Evolutionary conservation across 2,888 invertebrate species (phyloP).

Genomic region (Eueremaeus valkanovi): DNA sequence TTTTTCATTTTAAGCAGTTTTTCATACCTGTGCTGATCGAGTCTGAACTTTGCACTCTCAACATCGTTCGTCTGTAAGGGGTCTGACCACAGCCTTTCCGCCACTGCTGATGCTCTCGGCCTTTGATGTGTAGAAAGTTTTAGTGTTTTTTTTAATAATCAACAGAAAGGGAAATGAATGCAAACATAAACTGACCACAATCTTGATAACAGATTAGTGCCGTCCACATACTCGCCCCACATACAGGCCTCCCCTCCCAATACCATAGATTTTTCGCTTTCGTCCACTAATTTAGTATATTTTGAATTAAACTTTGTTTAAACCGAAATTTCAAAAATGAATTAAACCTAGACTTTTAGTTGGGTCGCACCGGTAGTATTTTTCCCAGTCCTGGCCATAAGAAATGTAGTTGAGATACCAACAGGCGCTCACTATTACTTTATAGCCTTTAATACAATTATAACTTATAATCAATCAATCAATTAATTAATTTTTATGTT

Average conservation of each 20-base stretch:
- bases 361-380: conserved; percentile 57
- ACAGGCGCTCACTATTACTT: conserved; percentile 69
- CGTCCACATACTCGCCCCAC: conserved; percentile 83
- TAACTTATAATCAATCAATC: not conserved
- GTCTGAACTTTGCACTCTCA: conserved; percentile 54
- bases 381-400: conserved; percentile 65
- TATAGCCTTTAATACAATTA: conserved; percentile 56
- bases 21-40: conserved; percentile 60
- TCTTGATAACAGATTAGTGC: conserved; percentile 59
- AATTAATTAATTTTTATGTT: not conserved
- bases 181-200: conserved; percentile 67
- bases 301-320: not conserved
- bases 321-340: not conserved
- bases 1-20: not conserved
- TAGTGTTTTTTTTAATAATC: no score
- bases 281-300: conserved; percentile 31
- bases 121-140: conserved; percentile 47
- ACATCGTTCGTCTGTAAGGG: conserved; percentile 51
- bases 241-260: conserved; percentile 87
- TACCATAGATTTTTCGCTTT: conserved; percentile 58
- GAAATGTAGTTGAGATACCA: conserved; percentile 80
- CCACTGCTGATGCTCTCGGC: conserved; percentile 76
- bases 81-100: conserved; percentile 75
- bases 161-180: no score
- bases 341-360: conserved; percentile 42